phyloP scores from a whole-genome alignment of 2,888 invertebrate genomes.

The Plebejus argus region DNA sequence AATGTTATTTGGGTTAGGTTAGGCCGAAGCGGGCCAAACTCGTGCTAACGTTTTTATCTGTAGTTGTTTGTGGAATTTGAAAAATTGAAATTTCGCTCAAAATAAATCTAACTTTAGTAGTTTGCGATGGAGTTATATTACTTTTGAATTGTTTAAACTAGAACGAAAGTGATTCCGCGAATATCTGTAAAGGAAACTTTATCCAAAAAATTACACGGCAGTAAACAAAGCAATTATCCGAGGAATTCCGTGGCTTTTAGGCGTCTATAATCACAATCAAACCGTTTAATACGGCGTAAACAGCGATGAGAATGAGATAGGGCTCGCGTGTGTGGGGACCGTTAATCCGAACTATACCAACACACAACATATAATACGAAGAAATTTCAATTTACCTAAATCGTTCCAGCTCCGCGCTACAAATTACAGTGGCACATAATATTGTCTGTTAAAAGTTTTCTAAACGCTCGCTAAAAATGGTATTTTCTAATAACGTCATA shows the following conservation, averaged over 20 bases:
- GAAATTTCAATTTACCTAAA: constrained; percentile 49
- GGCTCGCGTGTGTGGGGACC: constrained; percentile 63
- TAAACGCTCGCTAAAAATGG: neutral
- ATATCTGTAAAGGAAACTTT: neutral
- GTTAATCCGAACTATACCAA: constrained; percentile 61
- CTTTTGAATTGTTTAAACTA: constrained; percentile 31
- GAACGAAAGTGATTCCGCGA: constrained; percentile 26
- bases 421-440: constrained; percentile 37
- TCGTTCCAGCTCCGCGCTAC: constrained; percentile 39
- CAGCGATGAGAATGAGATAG: constrained; percentile 72
- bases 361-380: constrained; percentile 46
- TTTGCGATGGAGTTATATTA: constrained; percentile 29
- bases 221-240: constrained; percentile 39
- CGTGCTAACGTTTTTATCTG: neutral
- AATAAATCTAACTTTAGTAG: constrained; percentile 33
- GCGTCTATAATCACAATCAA: constrained; percentile 71
- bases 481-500: neutral
- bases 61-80: neutral
- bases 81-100: constrained; percentile 30
- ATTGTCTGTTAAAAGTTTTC: constrained; percentile 28
- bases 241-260: constrained; percentile 41
- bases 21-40: neutral
- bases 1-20: constrained; percentile 3
- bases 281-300: constrained; percentile 76
- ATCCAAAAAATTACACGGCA: constrained; percentile 30